phyloP scores from a whole-genome alignment of 1,140 invertebrate genomes.

The Eurosta solidaginis region DNA sequence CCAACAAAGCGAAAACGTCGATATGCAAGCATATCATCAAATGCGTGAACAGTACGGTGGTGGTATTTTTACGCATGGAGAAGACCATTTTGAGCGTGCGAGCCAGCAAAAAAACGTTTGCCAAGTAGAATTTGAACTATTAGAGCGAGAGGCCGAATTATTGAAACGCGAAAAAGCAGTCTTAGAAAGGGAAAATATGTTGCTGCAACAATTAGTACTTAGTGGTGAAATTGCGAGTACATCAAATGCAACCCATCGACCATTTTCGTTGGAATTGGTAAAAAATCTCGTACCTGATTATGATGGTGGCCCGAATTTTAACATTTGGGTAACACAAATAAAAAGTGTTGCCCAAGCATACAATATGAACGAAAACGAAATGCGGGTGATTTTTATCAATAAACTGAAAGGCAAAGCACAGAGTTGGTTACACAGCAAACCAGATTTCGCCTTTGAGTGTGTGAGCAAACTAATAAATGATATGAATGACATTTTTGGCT shows the following conservation, averaged over 20 bases:
- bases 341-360: neutral
- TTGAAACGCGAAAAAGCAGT: no score
- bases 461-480: constrained; percentile 33
- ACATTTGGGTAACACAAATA: neutral
- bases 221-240: no score
- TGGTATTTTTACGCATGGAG: neutral
- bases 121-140: no score
- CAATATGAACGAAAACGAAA: constrained; percentile 2
- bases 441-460: neutral
- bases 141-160: no score
- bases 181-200: no score
- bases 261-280: constrained; percentile 17
- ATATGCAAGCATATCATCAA: no score
- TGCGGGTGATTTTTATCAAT: neutral
- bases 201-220: no score
- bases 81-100: neutral
- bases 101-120: neutral
- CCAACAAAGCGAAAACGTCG: neutral
- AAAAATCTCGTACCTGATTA: constrained; percentile 34
- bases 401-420: no score
- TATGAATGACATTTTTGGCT: constrained; percentile 30
- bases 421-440: no score
- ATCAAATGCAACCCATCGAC: no score
- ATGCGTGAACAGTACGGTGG: no score
- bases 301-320: constrained; percentile 15